Base-by-base conservation (phyloP, 1,140 invertebrate species). In the Saccostrea cuccullata region DNA sequence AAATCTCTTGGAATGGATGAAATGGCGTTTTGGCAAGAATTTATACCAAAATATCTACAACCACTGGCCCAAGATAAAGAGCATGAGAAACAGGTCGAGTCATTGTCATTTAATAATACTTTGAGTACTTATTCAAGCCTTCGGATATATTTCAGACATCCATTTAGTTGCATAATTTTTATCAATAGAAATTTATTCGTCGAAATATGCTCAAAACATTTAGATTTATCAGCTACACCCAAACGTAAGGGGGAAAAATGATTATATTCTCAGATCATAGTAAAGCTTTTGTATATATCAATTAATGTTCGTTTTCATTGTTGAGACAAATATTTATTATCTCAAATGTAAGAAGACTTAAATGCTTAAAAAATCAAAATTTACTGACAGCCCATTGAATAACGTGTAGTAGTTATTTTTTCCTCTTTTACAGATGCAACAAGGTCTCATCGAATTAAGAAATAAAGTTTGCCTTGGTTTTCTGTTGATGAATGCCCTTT, bases 371-470 rank as follows among this genome's bases (percentile, higher is more conserved):
- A 47, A 47, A 47, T 3, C 2, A 2, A 47, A 47, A 47, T 3
- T 6, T 8, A 47, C 47, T 47, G 47, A 47, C 47, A 47, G 9
- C 0, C 5, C 47, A 47, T 47, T 64, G 3, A 64, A 20, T 64
- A 20, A 64, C 58, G n/a, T 47, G 17, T 6, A 17, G 13, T 77
- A 0, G 11, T 77, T 9, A 47, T n/a, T 56, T 3, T n/a, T n/a
- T n/a, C n/a, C n/a, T 12, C 26, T 55, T 23, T 84, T 12, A 55
- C 90, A 92, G 64, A 88, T 88, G 58, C 97, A 97, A 93, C 95
- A 96, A 94, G 97, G 98, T 95, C 96, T 99, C 93, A 97, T 98
- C 96, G 98, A 98, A 94, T 96, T 99, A 91, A 96, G 98, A 94
- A 98, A 99, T 96, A 97, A 97, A 94, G 97, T 97, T 1, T 94